Evolutionary conservation across 1,140 invertebrate species (phyloP).

Genomic region (Solenopsis fugax): DNA sequence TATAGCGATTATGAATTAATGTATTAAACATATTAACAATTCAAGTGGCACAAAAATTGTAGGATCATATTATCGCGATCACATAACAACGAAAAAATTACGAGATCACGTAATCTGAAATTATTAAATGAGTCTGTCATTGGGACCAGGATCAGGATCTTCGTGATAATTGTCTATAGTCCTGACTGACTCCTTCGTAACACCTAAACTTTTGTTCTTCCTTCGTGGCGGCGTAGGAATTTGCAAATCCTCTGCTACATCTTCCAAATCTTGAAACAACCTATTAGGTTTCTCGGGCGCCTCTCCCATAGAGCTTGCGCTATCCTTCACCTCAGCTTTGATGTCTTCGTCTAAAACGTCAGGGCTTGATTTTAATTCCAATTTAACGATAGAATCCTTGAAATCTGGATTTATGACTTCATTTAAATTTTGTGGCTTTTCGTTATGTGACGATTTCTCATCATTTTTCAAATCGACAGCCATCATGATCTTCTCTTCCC

Average conservation of each 20-base stretch:
- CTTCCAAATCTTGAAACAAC: slow-evolving; percentile 73
- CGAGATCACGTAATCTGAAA: slow-evolving; percentile 11
- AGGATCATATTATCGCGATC: neutral
- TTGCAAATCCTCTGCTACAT: slow-evolving; percentile 61
- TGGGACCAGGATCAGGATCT: slow-evolving; percentile 53
- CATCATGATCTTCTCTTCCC: slow-evolving; percentile 63
- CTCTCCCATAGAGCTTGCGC: neutral
- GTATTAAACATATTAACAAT: slow-evolving; percentile 49
- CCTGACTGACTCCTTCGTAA: slow-evolving; percentile 58
- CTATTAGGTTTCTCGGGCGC: slow-evolving; percentile 78
- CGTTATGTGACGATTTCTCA: neutral
- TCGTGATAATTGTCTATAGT: slow-evolving; percentile 47
- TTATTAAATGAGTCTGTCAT: slow-evolving; percentile 82
- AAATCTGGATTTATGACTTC: neutral
- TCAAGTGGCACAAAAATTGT: slow-evolving; percentile 45
- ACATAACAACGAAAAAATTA: slow-evolving; percentile 9
- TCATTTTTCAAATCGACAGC: slow-evolving; percentile 21
- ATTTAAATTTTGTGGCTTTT: neutral
- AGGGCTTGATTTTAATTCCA: neutral
- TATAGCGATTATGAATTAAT: slow-evolving; percentile 36
- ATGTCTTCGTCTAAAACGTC: neutral
- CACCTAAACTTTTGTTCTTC: slow-evolving; percentile 76
- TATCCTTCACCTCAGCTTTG: neutral
- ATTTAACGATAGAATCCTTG: neutral
- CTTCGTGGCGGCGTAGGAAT: slow-evolving; percentile 82